Evolutionary conservation across 2,888 invertebrate genomes (phyloP).

Genomic region (Morpho helenor): DNA sequence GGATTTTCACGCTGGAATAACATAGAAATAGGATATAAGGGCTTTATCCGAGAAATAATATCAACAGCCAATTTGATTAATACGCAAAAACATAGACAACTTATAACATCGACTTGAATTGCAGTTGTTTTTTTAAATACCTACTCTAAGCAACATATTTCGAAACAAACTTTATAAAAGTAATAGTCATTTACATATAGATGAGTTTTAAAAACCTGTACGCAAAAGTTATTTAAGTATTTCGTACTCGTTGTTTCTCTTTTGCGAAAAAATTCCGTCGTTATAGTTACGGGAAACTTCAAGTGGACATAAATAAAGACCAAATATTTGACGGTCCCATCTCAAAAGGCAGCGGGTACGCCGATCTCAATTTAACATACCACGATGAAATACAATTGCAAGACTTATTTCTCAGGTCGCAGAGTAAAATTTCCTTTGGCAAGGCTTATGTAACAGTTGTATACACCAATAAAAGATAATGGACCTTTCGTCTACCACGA

Average conservation of each 20-base stretch:
- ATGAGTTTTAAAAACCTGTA: slow-evolving; percentile 21
- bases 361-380: slow-evolving; percentile 50
- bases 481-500: slow-evolving; percentile 39
- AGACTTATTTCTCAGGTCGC: slow-evolving; percentile 23
- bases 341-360: slow-evolving; percentile 55
- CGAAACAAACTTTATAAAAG: slow-evolving; percentile 7
- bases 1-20: slow-evolving; percentile 7
- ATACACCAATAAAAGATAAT: slow-evolving; percentile 50
- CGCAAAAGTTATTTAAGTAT: slow-evolving; percentile 19
- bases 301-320: slow-evolving; percentile 77
- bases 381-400: slow-evolving; percentile 31
- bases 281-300: slow-evolving; percentile 66
- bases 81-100: too few species aligned
- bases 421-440: slow-evolving; percentile 30
- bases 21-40: background rate
- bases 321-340: slow-evolving; percentile 71
- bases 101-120: too few species aligned
- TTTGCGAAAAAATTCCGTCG: slow-evolving; percentile 54
- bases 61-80: too few species aligned
- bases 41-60: too few species aligned
- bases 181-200: slow-evolving; percentile 18
- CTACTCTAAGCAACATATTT: background rate
- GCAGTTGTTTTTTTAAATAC: too few species aligned
- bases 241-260: slow-evolving; percentile 33
- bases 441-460: slow-evolving; percentile 34